A percentile compares a stretch with the other conserved stretches of the same genome.
phyloP scores from a whole-genome alignment of 2,113 vertebrate genomes.

The Aramus guarauna region DNA sequence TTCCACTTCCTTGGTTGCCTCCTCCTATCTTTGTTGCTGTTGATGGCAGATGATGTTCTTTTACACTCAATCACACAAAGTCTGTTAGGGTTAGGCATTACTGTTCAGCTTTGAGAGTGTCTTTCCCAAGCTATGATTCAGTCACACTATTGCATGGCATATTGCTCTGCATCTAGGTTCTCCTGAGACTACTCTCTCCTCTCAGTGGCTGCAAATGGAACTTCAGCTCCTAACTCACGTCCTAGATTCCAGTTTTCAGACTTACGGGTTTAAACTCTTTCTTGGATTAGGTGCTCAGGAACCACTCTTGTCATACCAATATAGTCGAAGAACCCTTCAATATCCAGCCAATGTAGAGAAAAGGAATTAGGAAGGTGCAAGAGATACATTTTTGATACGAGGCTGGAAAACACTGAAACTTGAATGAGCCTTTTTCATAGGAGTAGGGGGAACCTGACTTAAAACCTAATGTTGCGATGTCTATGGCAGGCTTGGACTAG shows the following conservation, averaged over 20 bases:
- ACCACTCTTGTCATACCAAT: not conserved
- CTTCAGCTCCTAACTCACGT: not conserved
- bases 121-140: not conserved
- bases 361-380: not conserved
- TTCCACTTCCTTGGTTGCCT: not conserved
- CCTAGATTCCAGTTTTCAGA: not conserved
- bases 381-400: not conserved
- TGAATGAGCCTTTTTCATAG: not conserved
- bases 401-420: not conserved
- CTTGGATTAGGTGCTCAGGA: not conserved
- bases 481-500: not conserved
- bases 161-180: not conserved
- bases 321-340: not conserved
- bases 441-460: not conserved
- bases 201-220: not conserved
- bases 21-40: not conserved
- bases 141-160: accelerated
- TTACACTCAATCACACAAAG: not conserved
- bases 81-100: not conserved
- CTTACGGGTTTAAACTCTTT: not conserved
- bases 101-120: not conserved
- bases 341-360: not conserved
- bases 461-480: not conserved
- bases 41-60: not conserved
- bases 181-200: not conserved